These are phyloP conservation scores for Athene cunicularia DNA, from an alignment of 2,113 vertebrate genomes.

Conservation along the genomic window DNA sequence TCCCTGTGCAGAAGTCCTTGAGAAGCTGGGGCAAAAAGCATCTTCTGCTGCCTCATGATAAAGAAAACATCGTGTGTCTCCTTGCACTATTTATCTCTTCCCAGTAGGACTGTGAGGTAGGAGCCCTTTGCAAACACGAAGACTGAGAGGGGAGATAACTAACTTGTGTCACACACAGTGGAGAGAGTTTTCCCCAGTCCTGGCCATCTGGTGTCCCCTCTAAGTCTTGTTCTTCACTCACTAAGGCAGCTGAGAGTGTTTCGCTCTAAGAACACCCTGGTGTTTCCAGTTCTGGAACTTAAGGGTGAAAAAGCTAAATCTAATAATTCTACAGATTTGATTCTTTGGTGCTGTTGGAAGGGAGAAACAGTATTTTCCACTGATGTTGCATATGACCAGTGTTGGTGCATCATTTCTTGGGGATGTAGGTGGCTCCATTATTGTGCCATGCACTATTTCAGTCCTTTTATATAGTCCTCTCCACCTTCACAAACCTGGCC, in stretches of 20 bases:
- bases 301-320: not conserved
- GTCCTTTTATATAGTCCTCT: not conserved
- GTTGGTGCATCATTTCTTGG: not conserved
- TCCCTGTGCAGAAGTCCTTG: not conserved
- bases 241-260: not conserved
- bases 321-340: not conserved
- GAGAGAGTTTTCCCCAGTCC: not conserved
- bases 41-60: not conserved
- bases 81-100: not conserved
- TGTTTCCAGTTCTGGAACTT: not conserved
- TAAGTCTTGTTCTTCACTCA: not conserved
- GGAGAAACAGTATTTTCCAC: not conserved
- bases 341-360: not conserved
- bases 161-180: fast-evolving
- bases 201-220: not conserved
- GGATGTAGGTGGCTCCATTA: not conserved
- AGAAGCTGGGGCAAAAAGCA: not conserved
- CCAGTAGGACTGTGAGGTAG: not conserved
- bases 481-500: not conserved
- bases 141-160: not conserved
- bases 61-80: not conserved
- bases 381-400: not conserved
- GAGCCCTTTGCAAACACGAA: not conserved
- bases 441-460: not conserved
- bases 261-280: not conserved